phyloP scores from a whole-genome alignment of 2,113 vertebrate species.

The Erpornis zantholeuca region DNA sequence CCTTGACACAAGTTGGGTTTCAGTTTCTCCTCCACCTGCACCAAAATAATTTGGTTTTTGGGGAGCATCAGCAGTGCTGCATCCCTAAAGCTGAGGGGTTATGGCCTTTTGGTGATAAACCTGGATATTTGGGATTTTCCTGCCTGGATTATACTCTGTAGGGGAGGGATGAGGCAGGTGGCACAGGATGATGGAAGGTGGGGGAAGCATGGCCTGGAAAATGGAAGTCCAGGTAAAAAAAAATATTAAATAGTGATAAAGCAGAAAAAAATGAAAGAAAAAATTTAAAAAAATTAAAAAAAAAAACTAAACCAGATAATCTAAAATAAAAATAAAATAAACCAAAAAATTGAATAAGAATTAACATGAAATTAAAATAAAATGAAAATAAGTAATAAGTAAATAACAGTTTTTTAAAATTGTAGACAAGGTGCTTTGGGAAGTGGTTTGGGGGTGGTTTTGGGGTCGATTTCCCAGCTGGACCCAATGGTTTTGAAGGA shows the following conservation, averaged over 20 bases:
- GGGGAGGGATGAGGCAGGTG: background rate
- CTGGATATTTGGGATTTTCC: background rate
- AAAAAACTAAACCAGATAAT: background rate
- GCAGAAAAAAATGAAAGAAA: background rate
- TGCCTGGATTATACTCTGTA: background rate
- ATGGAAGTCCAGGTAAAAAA: background rate
- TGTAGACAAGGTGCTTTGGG: background rate
- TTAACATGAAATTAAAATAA: background rate
- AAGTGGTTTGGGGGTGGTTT: background rate
- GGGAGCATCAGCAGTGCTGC: background rate
- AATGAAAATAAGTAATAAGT: background rate
- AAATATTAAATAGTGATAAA: background rate
- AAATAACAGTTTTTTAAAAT: rapidly evolving
- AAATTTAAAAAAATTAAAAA: background rate
- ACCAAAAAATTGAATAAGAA: rapidly evolving
- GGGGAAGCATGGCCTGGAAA: background rate
- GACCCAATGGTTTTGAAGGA: background rate
- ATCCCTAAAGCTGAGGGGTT: background rate
- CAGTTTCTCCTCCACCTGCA: background rate
- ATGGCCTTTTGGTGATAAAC: background rate
- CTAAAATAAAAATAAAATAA: background rate
- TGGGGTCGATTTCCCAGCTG: background rate
- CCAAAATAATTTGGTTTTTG: background rate
- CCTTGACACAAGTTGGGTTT: background rate
- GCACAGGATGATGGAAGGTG: background rate